Evolutionary conservation across 2,113 vertebrate genomes (phyloP), one percentile per base, ranked within the genome.

Genomic region (Charina bottae): DNA sequence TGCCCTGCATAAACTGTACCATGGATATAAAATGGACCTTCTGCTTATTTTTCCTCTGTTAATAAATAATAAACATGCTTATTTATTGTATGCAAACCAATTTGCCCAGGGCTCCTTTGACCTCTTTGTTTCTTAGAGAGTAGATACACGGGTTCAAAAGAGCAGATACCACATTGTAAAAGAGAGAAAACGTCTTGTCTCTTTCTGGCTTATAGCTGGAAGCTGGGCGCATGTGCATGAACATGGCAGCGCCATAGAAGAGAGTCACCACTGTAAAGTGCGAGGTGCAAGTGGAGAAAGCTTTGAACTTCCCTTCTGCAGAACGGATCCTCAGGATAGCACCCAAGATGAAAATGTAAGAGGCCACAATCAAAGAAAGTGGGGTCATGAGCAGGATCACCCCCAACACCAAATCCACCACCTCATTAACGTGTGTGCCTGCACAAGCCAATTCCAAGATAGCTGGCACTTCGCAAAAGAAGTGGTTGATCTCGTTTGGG

Each of bases 181-280:
- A 89, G 28, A 89, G 88, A 15, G 88, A 89, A 33, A 89, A 89
- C 53, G 46, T 90, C 72, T 90, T 90, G 55, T 90, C 89, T 42
- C 78, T 56, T 56, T 90, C 68, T 84, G 89, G 33, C 24, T 83
- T 15, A 13, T 84, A 84, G 55, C 37, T 83, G 87, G 93, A 93
- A 53, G 93, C 88, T 0, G 95, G 95, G 58, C 94, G 94, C 83
- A 96, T 92, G 55, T 96, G 96, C 33, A 90, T 95, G 26, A 94
- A 96, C 91, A 95, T 64, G 0, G 94, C 95, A 72, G 95, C 89
- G 1, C 93, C 92, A 0, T 93, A 95, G 92, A 96, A 96, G 59
- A 96, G 93, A 26, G 64, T 94, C 59, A 93, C 93, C 0, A 94
- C 92, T 0, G 91, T 94, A 21, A 96, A 46, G 83, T 95, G 94